phyloP scores from a whole-genome alignment of 2,113 vertebrate genomes.

The Tricholaema leucomelas region DNA sequence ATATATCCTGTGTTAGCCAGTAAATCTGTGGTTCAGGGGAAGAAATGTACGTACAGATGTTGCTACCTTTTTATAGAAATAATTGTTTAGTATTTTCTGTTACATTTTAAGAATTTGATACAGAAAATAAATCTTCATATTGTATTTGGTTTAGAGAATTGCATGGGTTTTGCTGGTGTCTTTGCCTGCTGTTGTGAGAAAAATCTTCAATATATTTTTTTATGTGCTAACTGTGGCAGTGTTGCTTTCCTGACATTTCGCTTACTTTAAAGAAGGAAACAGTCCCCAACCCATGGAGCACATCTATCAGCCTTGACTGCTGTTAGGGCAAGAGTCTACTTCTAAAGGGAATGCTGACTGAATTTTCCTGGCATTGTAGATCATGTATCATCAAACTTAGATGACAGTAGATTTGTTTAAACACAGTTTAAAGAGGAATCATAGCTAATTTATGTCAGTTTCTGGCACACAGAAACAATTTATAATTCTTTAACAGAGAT shows the following conservation, averaged over 20 bases:
- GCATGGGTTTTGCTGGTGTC: not conserved
- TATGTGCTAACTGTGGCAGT: not conserved
- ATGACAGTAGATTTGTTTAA: not conserved
- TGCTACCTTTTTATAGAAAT: not conserved
- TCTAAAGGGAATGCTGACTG: not conserved
- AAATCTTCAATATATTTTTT: not conserved
- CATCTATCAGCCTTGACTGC: not conserved
- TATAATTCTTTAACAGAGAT: not conserved
- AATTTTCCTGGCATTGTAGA: not conserved
- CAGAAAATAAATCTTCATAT: not conserved
- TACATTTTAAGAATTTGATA: not conserved
- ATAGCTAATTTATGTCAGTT: not conserved
- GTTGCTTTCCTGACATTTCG: not conserved
- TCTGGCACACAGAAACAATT: not conserved
- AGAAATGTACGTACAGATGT: not conserved
- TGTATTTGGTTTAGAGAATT: not conserved
- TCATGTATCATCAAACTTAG: not conserved
- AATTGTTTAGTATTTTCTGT: not conserved
- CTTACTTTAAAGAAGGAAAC: not conserved
- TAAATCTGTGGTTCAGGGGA: not conserved
- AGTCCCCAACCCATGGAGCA: not conserved
- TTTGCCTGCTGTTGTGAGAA: not conserved
- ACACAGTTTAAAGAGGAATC: not conserved
- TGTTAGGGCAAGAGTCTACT: not conserved
- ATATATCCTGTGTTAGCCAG: not conserved